Evolutionary conservation across 2,797 vertebrate species (phyloP).

Genomic region (Coregonus ussuriensis): DNA sequence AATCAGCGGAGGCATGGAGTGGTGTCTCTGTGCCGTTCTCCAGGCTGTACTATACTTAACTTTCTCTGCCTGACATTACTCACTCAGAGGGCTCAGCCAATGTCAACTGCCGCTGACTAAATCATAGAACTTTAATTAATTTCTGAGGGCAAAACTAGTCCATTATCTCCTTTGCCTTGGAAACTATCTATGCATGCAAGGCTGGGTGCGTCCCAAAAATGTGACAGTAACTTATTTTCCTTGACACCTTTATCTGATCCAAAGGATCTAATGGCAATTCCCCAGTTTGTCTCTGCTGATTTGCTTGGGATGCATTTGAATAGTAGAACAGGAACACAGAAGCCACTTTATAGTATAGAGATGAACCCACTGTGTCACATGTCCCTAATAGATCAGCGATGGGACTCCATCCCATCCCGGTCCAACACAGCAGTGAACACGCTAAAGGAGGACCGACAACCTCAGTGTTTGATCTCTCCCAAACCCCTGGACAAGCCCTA

Average conservation of each 20-base stretch:
- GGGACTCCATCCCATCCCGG: neutral
- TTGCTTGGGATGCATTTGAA: no score
- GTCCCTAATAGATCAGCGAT: neutral
- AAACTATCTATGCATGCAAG: no score
- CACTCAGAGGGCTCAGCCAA: no score
- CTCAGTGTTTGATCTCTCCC: slow-evolving; percentile 13
- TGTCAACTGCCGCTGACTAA: neutral
- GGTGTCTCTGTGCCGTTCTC: neutral
- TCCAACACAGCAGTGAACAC: neutral
- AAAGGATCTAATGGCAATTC: no score
- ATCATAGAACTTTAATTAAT: neutral
- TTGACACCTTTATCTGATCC: neutral
- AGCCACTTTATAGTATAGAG: neutral
- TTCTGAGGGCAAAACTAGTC: neutral
- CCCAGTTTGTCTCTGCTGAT: no score
- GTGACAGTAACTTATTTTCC: neutral
- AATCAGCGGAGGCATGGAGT: slow-evolving; percentile 9
- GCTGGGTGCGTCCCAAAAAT: no score
- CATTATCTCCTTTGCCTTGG: neutral
- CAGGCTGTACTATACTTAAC: neutral
- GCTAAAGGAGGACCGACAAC: neutral
- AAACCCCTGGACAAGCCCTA: slow-evolving; percentile 27
- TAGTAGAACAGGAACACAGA: neutral
- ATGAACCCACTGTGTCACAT: no score
- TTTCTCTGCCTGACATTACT: no score